These are phyloP conservation scores for Xylota sylvarum DNA, from an alignment of 2,888 invertebrate species.

Conservation along the genomic window DNA sequence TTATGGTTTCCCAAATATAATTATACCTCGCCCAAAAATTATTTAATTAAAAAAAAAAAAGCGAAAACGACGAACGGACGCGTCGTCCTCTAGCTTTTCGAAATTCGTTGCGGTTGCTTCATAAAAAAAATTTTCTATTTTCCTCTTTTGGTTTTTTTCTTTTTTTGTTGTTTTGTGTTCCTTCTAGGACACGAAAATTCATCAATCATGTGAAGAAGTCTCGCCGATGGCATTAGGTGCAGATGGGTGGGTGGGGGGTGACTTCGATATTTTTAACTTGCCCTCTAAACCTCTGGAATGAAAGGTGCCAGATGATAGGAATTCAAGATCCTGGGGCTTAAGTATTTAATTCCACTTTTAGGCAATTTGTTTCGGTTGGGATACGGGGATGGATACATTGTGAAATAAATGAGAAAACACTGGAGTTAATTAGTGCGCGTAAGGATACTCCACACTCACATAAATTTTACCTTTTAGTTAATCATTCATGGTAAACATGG, in stretches of 20 bases:
- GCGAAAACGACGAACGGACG: conserved; percentile 35
- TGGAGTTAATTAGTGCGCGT: conserved; percentile 63
- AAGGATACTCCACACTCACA: conserved; percentile 34
- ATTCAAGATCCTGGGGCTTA: conserved; percentile 7
- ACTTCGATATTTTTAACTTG: conserved; percentile 10
- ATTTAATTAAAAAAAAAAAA: conserved; percentile 66
- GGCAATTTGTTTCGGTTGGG: conserved; percentile 19
- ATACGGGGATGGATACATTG: background rate
- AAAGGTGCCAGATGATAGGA: conserved; percentile 31
- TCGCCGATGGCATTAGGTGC: conserved; percentile 27
- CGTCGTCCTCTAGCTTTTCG: conserved; percentile 26
- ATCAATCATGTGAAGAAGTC: conserved; percentile 73
- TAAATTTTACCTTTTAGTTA: conserved; percentile 37
- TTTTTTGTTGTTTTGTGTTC: conserved; percentile 7
- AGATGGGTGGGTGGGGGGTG: background rate
- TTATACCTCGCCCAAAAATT: conserved; percentile 73
- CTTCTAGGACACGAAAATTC: conserved; percentile 52
- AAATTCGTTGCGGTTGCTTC: conserved; percentile 23
- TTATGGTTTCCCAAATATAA: conserved; percentile 71
- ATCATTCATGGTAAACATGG: conserved; percentile 31
- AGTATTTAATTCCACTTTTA: conserved; percentile 38
- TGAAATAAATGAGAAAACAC: conserved; percentile 2
- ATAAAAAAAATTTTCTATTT: background rate
- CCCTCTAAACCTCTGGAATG: background rate
- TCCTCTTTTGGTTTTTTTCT: background rate